Conservation (phyloP, 2,797 vertebrate species). For the Eleutherodactylus coqui region DNA sequence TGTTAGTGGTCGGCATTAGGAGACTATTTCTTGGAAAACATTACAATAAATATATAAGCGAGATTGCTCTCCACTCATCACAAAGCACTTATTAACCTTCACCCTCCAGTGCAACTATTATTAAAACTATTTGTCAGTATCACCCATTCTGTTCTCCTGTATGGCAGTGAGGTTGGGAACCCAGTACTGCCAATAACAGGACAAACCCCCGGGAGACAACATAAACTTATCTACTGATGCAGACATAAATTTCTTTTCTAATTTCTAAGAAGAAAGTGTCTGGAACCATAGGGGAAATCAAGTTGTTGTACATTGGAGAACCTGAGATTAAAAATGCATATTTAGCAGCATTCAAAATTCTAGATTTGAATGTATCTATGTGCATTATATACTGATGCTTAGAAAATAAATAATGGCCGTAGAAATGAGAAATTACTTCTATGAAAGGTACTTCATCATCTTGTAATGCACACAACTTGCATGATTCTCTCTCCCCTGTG, state of each 20-base stretch:
- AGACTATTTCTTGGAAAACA: constrained; percentile 25
- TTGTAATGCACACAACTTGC: too few species aligned
- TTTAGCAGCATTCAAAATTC: neutral
- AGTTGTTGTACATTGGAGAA: neutral
- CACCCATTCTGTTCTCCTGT: constrained; percentile 17
- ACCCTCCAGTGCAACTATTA: constrained; percentile 42
- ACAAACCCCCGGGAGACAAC: constrained; percentile 14
- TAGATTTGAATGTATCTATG: neutral
- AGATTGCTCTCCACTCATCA: constrained; percentile 30
- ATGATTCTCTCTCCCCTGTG: too few species aligned
- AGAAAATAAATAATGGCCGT: neutral
- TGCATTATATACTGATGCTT: neutral
- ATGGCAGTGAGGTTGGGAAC: constrained; percentile 31
- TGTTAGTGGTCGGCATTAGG: neutral
- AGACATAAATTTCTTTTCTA: neutral
- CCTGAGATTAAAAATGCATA: neutral
- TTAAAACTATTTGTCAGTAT: constrained; percentile 54
- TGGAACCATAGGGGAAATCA: neutral
- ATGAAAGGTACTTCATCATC: neutral
- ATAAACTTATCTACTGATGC: neutral
- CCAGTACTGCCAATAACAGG: constrained; percentile 28
- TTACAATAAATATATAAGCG: constrained; percentile 28
- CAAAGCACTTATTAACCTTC: constrained; percentile 47
- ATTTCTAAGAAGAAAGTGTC: neutral
- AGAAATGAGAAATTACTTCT: neutral